Percentiles rank a stretch among this genome's conserved stretches.
These are phyloP conservation scores for Drosophila bunnanda DNA, from an alignment of 2,888 invertebrate species.

Conservation along the genomic window DNA sequence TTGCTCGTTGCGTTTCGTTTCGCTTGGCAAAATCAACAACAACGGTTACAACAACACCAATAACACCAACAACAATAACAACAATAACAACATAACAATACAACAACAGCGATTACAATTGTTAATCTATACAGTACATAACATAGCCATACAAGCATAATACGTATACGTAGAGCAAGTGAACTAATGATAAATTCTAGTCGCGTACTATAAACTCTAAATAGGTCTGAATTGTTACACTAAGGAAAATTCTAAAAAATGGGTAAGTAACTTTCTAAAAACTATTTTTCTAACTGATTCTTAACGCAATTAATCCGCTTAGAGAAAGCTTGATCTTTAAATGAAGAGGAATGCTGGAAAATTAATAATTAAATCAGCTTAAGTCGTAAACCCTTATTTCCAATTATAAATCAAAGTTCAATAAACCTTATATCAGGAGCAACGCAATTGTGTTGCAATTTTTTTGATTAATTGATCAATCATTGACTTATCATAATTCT, in stretches of 20 bases:
- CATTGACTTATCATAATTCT: not conserved
- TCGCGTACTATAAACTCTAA: constrained; percentile 33
- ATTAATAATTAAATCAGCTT: not conserved
- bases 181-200: constrained; percentile 78
- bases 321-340: not conserved
- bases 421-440: not conserved
- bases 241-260: not conserved
- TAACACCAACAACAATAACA: constrained; percentile 10
- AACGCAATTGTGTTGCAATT: not conserved
- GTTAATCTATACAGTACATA: constrained; percentile 43
- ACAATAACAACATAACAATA: constrained; percentile 32
- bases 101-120: constrained; percentile 40
- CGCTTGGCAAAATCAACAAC: constrained; percentile 63
- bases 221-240: constrained; percentile 20
- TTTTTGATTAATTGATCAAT: not conserved
- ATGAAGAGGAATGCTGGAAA: not conserved
- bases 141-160: constrained; percentile 23
- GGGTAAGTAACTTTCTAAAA: not conserved
- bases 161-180: constrained; percentile 7
- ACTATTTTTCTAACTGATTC: not conserved
- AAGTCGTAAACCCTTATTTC: not conserved
- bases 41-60: constrained; percentile 29
- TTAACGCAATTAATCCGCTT: not conserved
- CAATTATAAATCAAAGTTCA: constrained; percentile 2
- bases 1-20: constrained; percentile 71